Base-by-base conservation (phyloP, 2,113 vertebrate genomes). In the Felis chaus region DNA sequence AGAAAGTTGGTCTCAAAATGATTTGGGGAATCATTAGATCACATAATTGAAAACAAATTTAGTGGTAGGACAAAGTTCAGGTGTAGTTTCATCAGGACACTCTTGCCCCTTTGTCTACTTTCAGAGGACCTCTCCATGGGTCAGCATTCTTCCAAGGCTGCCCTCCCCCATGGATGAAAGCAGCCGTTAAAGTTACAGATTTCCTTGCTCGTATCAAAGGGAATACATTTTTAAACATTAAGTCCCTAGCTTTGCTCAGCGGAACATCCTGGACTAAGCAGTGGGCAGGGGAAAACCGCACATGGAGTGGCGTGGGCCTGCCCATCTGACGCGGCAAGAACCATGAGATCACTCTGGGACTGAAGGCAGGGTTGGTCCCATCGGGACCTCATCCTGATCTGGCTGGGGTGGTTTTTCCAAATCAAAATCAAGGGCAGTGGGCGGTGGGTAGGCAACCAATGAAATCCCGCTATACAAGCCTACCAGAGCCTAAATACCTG, bases 1-100 rank as follows among this genome's bases (percentile, higher is more conserved):
- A 89, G 73, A 80, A 73, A 85, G 9, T 92, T 96, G 48, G 48
- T 89, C 79, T 95, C 66, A 73, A 84, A 91, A 29, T 89, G 71
- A 45, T 39, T 57, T 11, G 41, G 50, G 71, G 50, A 48, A 74
- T 61, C 74, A 61, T 3, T 69, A 31, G 4, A 9, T 90, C 12
- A 63, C 16, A 50, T 82, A 76, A 68, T 7, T 69, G 84, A n/a
- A 79, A 66, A 86, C 18, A 63, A 85, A 5, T 18, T 16, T 45
- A 57, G 33, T 63, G n/a, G 13, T 45, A 68, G 18, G 39, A 45
- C 39, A 93, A 21, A 76, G 27, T 84, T 73, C 63, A 73, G 39
- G 11, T 53, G 4, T 19, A 33, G 53, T 50, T 48, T 96, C 71
- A 66, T 66, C 29, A 25, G 48, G 33, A 13, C 18, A 11, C 50